Evolutionary conservation across 2,888 invertebrate genomes (phyloP), one percentile per base, ranked within the genome.

Genomic region (Julus scanicus): DNA sequence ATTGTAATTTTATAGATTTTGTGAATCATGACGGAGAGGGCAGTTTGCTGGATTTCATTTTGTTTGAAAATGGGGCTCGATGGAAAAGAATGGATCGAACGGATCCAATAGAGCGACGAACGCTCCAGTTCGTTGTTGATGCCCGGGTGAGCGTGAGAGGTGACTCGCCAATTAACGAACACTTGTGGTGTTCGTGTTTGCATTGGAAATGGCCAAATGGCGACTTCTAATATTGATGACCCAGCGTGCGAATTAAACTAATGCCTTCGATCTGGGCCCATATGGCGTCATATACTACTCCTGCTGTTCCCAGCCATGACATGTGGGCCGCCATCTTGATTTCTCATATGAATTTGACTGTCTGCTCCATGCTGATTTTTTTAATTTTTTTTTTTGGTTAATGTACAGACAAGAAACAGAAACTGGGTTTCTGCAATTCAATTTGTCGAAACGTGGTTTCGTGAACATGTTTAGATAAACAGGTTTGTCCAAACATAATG

Each of bases 1-100:
- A 71, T 71, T 71, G 71, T 71, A 71, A 4, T 71, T 71, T 71
- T 71, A 71, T 71, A 29, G 71, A 71, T 71, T 71, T 71, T 71
- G n/a, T 71, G 71, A 71, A 71, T 71, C 71, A 71, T 29, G 71
- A 20, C n/a, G n/a, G 17, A 6, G 63, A 63, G 63, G 63, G 63
- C 53, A 53, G 53, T 53, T 53, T 13, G 15, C 53, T 53, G 53
- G n/a, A n/a, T 63, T 71, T 71, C 20, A 71, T 71, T 71, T 71
- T 71, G 71, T 71, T 71, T 71, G 71, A 71, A 71, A 71, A 71
- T 20, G 29, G 71, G 71, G 63, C 17, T 44, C 44, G 44, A 44
- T 53, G 53, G 53, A 53, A 15, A 3, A 13, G 53, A 13, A 53
- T 17, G 15, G n/a, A n/a, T 63, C 63, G 63, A 63, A 63, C 63